Evolutionary conservation across 2,888 invertebrate species (phyloP).

Genomic region (Chydorus sphaericus): DNA sequence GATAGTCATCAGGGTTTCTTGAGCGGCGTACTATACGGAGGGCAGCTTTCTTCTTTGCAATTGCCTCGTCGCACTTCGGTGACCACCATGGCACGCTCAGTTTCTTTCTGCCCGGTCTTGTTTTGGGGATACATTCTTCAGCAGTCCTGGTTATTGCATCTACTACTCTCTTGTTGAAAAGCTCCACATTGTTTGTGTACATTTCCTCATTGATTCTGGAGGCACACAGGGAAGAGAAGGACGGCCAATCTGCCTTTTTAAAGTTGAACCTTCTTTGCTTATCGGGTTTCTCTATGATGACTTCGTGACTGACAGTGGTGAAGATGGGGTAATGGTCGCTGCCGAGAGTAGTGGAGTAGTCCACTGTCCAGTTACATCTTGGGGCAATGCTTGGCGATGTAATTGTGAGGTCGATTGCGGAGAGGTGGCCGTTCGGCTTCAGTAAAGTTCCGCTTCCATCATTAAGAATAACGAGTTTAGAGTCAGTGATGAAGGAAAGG

Average conservation of each 20-base stretch:
- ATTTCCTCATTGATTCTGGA: neutral
- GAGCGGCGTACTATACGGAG: neutral
- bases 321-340: neutral
- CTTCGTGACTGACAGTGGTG: neutral
- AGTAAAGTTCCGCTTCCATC: neutral
- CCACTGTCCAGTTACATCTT: neutral
- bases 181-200: neutral
- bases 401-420: neutral
- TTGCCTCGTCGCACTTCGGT: neutral
- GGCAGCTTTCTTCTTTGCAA: neutral
- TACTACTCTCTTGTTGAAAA: neutral
- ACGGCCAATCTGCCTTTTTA: neutral
- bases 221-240: neutral
- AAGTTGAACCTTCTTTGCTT: neutral
- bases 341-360: neutral
- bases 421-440: neutral
- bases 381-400: neutral
- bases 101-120: neutral
- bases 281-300: neutral
- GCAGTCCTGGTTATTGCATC: neutral
- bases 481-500: neutral
- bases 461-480: neutral
- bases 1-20: conserved; percentile 1
- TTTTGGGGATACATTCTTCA: neutral
- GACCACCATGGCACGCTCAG: neutral